Evolutionary conservation across 1,140 invertebrate species (phyloP), one percentile per base, ranked within the genome.

Genomic region (Venturia canescens): DNA sequence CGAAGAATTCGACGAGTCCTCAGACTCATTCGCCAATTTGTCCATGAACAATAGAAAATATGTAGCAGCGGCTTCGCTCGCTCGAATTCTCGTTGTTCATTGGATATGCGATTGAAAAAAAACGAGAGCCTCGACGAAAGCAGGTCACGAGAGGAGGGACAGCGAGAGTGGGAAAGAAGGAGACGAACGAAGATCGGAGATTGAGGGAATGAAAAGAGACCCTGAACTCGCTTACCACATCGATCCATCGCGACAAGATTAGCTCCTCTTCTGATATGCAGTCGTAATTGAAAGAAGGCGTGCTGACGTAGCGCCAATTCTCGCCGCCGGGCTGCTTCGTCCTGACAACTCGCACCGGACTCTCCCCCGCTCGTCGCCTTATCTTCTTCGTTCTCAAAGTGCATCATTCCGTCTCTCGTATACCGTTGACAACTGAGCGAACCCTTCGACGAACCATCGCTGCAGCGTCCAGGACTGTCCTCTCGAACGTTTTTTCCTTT

Each of bases 221-320:
- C 74, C 29, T 63, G 53, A 76, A 76, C 57, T 71, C 57, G 63
- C 93, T 94, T 92, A 98, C 98, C 98, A 92, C 97, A 97, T 91
- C 98, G 97, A 91, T 99, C 98, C 94, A 97, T 97, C 29, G 98
- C 97, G 27, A 98, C 95, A 85, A 99, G 93, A 90, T 98, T 97
- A 87, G 95, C 94, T 60, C 98, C 98, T 88, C 96, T 94, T 86
- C 96, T 95, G 77, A 99, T 94, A 91, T 97, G 96, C 83, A 99
- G 94, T 82, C 97, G 95, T 60, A 99, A 93, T 89, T 98, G 95
- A 92, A 97, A 98, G 92, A 98, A 99, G 60, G 97, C 95, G 93
- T 97, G 95, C 89, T 97, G 95, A 82, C 96, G 93, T 80, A 97
- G 90, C 48, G 94, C 94, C 70, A 94, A 93, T 91, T 97, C 96